Evolutionary conservation across 2,113 vertebrate genomes (phyloP), one percentile per base, ranked within the genome.

Genomic region (Phylloscopus whistleri): DNA sequence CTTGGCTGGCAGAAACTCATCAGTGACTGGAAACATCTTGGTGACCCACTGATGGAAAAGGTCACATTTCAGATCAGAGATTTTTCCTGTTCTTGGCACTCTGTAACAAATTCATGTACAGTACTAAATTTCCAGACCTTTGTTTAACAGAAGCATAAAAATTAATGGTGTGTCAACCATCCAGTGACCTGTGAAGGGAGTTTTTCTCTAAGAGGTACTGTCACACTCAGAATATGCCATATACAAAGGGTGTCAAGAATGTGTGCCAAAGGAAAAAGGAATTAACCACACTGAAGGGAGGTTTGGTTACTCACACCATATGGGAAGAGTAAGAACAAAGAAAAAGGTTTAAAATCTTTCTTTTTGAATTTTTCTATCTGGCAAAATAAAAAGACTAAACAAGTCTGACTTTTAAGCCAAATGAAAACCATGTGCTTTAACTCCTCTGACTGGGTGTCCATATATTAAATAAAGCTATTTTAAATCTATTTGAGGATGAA

Each of bases 101-200:
- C 90, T 90, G 26, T 83, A 95, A 94, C 84, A 80, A 94, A 90
- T 92, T 83, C 70, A 62, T 33, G 72, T 80, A 88, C 82, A 77
- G 64, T 68, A 81, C 93, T 96, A 53, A 75, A 92, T 95, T 92
- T 95, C 87, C 83, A 92, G 85, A 95, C 82, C 86, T 94, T 89
- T 92, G 86, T 81, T 92, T 88, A 96, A 95, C 83, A 95, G 69
- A 89, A 94, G 72, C 73, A 92, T 93, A 94, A 96, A 96, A 96
- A 96, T 90, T 87, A 95, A 94, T 90, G 89, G 73, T 84, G 94
- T 96, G 95, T 85, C 91, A 91, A 52, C 64, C 76, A 92, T 58
- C n/a, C 85, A 13, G 83, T 93, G 86, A 95, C 80, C 86, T 94
- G 95, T 62, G 88, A 96, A 95, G 84, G 74, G 90, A 94, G 80